Evolutionary conservation across 2,113 vertebrate genomes (phyloP).

Genomic region (Ptychochromis oligacanthus): DNA sequence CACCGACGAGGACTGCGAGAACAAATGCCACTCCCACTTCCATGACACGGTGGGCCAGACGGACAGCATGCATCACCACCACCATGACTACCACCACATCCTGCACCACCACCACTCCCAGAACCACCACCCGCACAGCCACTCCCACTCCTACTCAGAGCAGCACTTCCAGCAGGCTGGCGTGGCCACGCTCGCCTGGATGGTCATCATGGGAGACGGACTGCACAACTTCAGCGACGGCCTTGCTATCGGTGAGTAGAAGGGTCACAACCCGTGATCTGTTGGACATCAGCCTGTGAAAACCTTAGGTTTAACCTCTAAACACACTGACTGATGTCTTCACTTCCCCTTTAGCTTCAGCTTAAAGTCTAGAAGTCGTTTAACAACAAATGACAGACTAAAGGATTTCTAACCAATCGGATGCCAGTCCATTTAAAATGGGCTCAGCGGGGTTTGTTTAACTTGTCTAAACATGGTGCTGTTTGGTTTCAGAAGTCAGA

Average conservation of each 20-base stretch:
- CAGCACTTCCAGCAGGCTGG: constrained; percentile 93
- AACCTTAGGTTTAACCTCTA: too few species aligned
- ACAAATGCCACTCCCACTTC: constrained; percentile 98
- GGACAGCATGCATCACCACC: constrained; percentile 92
- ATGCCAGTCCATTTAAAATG: too few species aligned
- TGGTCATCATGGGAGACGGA: constrained; percentile 99
- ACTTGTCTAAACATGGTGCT: rapidly evolving
- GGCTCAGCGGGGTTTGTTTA: not conserved
- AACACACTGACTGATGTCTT: not conserved
- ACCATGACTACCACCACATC: constrained; percentile 98
- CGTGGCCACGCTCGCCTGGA: constrained; percentile 95
- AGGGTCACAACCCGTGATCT: not conserved
- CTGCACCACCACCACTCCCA: constrained; percentile 98
- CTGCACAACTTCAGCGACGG: constrained; percentile 98
- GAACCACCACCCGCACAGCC: constrained; percentile 97
- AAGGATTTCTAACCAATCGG: not conserved
- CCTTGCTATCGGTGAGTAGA: constrained; percentile 86
- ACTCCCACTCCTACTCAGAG: constrained; percentile 91
- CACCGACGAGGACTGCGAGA: constrained; percentile 90
- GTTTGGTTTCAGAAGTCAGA: too few species aligned
- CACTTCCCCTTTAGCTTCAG: not conserved
- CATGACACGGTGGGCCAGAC: constrained; percentile 94
- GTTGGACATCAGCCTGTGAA: too few species aligned
- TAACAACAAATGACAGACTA: not conserved
- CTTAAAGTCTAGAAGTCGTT: not conserved